These are phyloP conservation scores for Moxostoma hubbsi DNA, from an alignment of 2,797 vertebrate species.

Conservation along the genomic window DNA sequence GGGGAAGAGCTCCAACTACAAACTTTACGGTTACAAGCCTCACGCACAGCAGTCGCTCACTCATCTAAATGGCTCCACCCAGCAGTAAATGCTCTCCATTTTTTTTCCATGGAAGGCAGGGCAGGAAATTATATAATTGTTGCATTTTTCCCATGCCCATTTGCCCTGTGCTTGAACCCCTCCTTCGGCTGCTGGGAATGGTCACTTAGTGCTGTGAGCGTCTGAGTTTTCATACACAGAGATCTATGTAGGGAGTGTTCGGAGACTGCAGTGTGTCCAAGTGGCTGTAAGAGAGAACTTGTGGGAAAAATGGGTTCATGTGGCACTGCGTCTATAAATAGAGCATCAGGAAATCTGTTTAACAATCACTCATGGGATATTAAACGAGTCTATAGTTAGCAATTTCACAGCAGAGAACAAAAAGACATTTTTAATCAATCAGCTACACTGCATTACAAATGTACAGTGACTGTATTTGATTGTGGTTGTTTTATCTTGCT, in stretches of 20 bases:
- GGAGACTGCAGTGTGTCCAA: slow-evolving; percentile 45
- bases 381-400: slow-evolving; percentile 48
- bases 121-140: slow-evolving; percentile 82
- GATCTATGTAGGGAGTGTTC: slow-evolving; percentile 49
- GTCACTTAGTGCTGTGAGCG: slow-evolving; percentile 47
- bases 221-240: slow-evolving; percentile 39
- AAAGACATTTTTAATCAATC: slow-evolving; percentile 32
- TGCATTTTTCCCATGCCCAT: slow-evolving; percentile 75
- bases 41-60: slow-evolving; percentile 21
- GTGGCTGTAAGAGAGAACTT: slow-evolving; percentile 52
- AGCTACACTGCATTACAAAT: slow-evolving; percentile 21
- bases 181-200: slow-evolving; percentile 64
- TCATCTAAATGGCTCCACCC: slow-evolving; percentile 41
- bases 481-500: slow-evolving; percentile 35
- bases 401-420: slow-evolving; percentile 29
- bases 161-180: slow-evolving; percentile 72
- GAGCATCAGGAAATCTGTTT: slow-evolving; percentile 54
- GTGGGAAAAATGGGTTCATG: slow-evolving; percentile 56
- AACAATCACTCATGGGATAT: slow-evolving; percentile 45
- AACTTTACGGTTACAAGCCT: not conserved
- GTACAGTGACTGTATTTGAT: slow-evolving; percentile 19
- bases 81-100: slow-evolving; percentile 31
- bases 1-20: slow-evolving; percentile 4
- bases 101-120: slow-evolving; percentile 71
- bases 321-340: slow-evolving; percentile 50